Evolutionary conservation across 2,797 vertebrate genomes (phyloP), one percentile per base, ranked within the genome.

Genomic region (Pseudomugil gertrudae): DNA sequence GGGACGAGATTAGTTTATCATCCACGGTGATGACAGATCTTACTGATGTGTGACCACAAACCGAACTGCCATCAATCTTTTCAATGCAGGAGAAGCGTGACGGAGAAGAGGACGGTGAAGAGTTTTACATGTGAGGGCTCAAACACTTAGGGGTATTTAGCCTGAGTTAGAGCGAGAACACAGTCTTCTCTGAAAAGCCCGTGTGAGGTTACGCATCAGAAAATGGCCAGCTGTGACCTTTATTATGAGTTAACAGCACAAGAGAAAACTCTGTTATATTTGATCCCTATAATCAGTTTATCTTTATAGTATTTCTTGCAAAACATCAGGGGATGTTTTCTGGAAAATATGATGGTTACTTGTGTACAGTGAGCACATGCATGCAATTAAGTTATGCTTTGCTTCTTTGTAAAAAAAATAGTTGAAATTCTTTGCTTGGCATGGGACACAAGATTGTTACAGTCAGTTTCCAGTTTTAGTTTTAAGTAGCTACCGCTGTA

Each of bases 1-100:
- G 54, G 75, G 79, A 72, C 69, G 70, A 83, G 84, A 89, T 90
- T 78, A 85, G 79, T 90, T 84, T 83, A 85, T 91, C 84, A 80
- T 88, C 63, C 27, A 0, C 19, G 4, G 76, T 36, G 85, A 79
- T 86, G 90, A 90, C 84, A 81, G 87, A 79, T 82, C 81, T 76
- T 47, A 79, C 78, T 88, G 86, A 88, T 85, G 85, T 89, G 86
- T 80, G 83, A 87, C 88, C 87, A 79, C 88, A 86, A 84, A 81
- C 68, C 75, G 86, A 90, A 90, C 86, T 88, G 33, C 40, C 82
- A 87, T 85, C 76, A 64, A 77, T 89, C 80, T 83, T 32, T 23
- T 13, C 4, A 13, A 69, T 59, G 77, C 69, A 59, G 69, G 74
- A 64, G 71, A 3, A 61, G 82, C 58, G 10, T 68, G 65, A 70